Evolutionary conservation across 2,113 vertebrate genomes (phyloP).

Genomic region (Delphinus delphis): DNA sequence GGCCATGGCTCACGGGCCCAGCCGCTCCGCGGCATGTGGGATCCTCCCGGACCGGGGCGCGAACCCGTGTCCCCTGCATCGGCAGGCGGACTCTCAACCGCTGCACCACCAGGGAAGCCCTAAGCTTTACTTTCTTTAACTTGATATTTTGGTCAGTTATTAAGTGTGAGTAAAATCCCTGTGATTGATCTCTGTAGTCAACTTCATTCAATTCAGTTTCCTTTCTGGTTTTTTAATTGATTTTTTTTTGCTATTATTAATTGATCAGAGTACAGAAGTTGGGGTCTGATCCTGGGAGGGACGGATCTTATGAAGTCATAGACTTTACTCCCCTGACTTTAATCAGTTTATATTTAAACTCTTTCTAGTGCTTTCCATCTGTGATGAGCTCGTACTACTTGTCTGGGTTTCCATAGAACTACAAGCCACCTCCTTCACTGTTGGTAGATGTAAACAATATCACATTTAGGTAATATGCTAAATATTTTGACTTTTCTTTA

Average conservation of each 20-base stretch:
- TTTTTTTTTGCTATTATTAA: not conserved
- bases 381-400: not conserved
- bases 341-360: not conserved
- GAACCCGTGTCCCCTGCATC: too few species aligned
- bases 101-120: too few species aligned
- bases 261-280: not conserved
- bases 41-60: too few species aligned
- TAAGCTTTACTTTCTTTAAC: too few species aligned
- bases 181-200: not conserved
- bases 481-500: constrained; percentile 58
- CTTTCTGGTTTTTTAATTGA: not conserved
- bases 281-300: not conserved
- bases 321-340: not conserved
- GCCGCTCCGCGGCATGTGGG: too few species aligned
- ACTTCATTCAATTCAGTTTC: not conserved
- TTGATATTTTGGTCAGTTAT: not conserved
- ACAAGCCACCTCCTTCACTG: not conserved
- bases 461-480: not conserved
- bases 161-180: not conserved
- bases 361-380: not conserved
- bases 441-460: constrained; percentile 34
- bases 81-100: too few species aligned
- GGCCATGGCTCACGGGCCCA: too few species aligned
- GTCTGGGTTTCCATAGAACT: not conserved
- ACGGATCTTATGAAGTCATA: not conserved